These are phyloP conservation scores for Epinephelus lanceolatus DNA, from an alignment of 2,113 vertebrate species.

Conservation along the genomic window DNA sequence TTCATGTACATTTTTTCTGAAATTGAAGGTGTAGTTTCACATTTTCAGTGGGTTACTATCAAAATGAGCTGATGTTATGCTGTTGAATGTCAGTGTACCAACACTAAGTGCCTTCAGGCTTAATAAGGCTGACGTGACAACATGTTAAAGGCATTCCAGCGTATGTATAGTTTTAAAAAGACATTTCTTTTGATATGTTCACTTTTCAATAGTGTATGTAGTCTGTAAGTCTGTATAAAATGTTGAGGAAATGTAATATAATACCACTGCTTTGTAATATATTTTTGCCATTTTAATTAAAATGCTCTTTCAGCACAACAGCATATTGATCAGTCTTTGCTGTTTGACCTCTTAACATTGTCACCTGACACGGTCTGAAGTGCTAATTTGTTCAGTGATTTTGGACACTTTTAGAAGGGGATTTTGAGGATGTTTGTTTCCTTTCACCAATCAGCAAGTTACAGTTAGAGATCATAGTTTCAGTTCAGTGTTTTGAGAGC, in stretches of 20 bases:
- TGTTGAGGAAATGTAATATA: conserved; percentile 43
- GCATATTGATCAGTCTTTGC: neutral
- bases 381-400: neutral
- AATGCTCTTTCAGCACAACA: neutral
- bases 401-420: neutral
- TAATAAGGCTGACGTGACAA: neutral
- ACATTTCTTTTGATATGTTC: neutral
- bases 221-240: conserved; percentile 19
- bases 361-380: neutral
- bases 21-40: neutral
- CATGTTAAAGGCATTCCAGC: neutral
- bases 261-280: conserved; percentile 41
- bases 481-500: neutral
- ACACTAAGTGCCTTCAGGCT: conserved; percentile 47
- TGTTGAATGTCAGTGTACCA: neutral
- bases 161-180: conserved; percentile 6
- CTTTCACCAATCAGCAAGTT: too few species aligned
- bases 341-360: neutral
- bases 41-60: neutral
- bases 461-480: too few species aligned
- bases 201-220: neutral
- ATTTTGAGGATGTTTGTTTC: neutral
- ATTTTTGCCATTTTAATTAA: conserved; percentile 44
- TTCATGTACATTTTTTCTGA: neutral
- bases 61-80: conserved; percentile 1